Percentiles rank a stretch among this genome's conserved stretches.
Conservation (phyloP, 2,888 invertebrate genomes). For the Caenorhabditis drosophilae region DNA sequence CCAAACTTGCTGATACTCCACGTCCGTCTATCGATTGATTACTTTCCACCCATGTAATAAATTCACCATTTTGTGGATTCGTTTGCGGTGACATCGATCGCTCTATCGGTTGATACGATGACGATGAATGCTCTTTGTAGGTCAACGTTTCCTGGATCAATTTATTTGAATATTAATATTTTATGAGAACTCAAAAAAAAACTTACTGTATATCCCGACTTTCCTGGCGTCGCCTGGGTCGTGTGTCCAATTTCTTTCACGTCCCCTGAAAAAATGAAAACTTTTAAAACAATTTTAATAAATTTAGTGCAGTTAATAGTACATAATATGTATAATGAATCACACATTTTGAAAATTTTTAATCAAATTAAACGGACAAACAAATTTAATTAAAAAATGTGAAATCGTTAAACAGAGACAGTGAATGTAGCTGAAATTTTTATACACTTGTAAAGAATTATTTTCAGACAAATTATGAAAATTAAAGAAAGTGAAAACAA, state of each 20-base stretch:
- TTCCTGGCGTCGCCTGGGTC: constrained; percentile 20
- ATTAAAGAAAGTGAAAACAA: background rate
- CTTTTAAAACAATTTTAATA: too few species aligned
- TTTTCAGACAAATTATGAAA: constrained; percentile 26
- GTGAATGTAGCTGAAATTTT: background rate
- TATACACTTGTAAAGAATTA: constrained; percentile 2
- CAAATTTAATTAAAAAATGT: too few species aligned
- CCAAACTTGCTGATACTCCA: constrained; percentile 18
- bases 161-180: background rate
- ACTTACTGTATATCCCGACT: constrained; percentile 29
- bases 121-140: constrained; percentile 40
- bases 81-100: constrained; percentile 18
- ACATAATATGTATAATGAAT: too few species aligned
- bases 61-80: constrained; percentile 37
- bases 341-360: too few species aligned
- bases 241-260: constrained; percentile 23
- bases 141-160: constrained; percentile 38
- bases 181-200: background rate
- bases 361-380: too few species aligned
- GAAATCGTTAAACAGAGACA: background rate
- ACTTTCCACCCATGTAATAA: constrained; percentile 50
- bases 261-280: constrained; percentile 24
- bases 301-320: too few species aligned
- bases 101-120: constrained; percentile 30
- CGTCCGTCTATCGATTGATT: constrained; percentile 32